Base-by-base conservation (phyloP, 23 tunicate genomes). In the Halocynthia aurantium region DNA sequence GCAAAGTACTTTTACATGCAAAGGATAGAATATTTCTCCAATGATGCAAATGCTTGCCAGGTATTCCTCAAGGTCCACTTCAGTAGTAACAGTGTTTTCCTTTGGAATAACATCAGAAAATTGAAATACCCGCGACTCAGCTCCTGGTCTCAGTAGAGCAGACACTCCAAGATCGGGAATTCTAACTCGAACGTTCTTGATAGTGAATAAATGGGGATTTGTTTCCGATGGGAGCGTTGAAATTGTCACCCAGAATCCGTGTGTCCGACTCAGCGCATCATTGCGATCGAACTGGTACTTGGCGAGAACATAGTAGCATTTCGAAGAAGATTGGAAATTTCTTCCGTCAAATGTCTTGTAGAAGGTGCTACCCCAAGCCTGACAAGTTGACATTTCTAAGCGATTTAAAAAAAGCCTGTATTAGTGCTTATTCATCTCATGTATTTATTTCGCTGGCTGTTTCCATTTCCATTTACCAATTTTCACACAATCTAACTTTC, bases 341-440 rank as follows among this genome's bases (percentile, higher is more conserved):
- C 57, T 72, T 17, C 56, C 52, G 61, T 84, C 89, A 53, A 77
- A 84, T 40, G 83, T 78, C 50, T 49, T 50, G 53, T 78, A 80
- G 65, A 71, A 80, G 7, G 66, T 53, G 77, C 82, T 84, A 6
- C 89, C 89, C 75, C 78, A 78, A 19, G 71, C 78, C 22, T 84
- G 74, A 53, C 89, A 84, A 20, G 67, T 69, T 7, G 76, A 52
- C 20, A 67, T 78, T 58, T 81, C 89, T 84, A 18, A 60, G 64
- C 64, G 64, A 18, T 60, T n/a, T 18, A 60, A 60, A 18, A 18
- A 18, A 15, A 4, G 18, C 17, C 1, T 60, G 4, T 18, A 67
- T 22, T 19, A 19, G 12, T 19, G 17, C 72, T 11, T 67, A 12
- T 67, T 11, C 31, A 18, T 19, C 72, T 15, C 4, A 67, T 22